Evolutionary conservation across 2,888 invertebrate genomes (phyloP), one percentile per base, ranked within the genome.

Genomic region (Coenonympha glycerion): DNA sequence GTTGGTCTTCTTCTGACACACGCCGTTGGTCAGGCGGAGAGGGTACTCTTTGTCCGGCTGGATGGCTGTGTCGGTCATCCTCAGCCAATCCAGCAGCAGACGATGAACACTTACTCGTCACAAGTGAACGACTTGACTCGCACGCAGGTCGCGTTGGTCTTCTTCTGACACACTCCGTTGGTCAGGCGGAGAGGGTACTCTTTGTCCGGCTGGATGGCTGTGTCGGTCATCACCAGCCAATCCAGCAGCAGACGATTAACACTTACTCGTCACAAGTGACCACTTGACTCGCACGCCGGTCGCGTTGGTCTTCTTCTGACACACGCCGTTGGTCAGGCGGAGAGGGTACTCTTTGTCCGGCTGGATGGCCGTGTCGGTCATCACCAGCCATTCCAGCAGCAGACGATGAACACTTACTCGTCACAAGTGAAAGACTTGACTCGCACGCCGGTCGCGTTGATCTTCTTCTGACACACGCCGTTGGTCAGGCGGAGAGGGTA

Each of bases 301-400:
- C 1, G 71, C 71, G 41, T 82, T 88, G 48, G 73, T 76, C 45
- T 81, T 69, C 49, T 77, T 74, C 57, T 87, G 89, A 39, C 81
- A 78, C 15, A 71, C 81, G 24, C 88, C 88, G 55, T 79, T 69
- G 4, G 60, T 77, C 21, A 89, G 80, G 13, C 87, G 78, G 2
- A 90, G 77, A 0, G 94, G 94, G 75, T 95, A 95, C 41, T 85
- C 78, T 9, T 71, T 68, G 47, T 91, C 91, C 0, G 78, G 73
- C 33, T 88, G 72, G 30, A 95, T 77, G 0, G 83, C 75, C 1
- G 91, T 78, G 52, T 90, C 84, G 47, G 89, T 88, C 36, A 80
- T 65, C 11, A 80, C 66, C 56, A 95, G 70, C 95, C 95, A 95
- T n/a, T 89, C 77, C 0, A 95, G 80, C 0, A 95, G 88, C n/a